Conservation (phyloP, 2,797 vertebrate species). For the Bucorvus abyssinicus region DNA sequence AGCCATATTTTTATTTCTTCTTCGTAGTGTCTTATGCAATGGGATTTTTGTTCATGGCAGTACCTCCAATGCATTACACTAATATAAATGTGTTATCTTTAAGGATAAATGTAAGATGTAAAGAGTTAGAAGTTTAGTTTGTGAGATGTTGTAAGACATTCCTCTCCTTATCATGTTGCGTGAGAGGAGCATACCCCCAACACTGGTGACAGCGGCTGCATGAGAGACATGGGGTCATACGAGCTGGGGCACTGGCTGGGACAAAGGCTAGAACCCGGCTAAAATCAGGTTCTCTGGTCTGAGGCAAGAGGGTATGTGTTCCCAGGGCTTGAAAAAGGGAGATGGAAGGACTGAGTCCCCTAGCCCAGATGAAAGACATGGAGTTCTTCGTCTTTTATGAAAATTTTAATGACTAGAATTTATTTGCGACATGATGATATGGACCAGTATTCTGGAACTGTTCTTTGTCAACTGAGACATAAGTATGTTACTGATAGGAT, state of each 20-base stretch:
- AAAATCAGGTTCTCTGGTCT: background rate
- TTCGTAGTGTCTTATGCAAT: background rate
- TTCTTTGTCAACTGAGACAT: background rate
- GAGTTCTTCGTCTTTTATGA: background rate
- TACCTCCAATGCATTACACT: background rate
- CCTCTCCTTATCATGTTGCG: background rate
- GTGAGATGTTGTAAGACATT: background rate
- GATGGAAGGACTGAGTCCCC: background rate
- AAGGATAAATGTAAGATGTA: background rate
- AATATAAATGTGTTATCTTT: background rate
- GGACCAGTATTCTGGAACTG: background rate
- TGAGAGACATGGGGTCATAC: rapidly evolving
- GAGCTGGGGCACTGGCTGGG: background rate
- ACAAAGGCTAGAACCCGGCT: background rate
- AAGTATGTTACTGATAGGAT: background rate
- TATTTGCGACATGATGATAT: background rate
- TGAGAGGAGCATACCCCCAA: rapidly evolving
- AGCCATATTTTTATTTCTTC: background rate
- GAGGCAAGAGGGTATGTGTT: background rate
- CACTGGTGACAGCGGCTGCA: background rate
- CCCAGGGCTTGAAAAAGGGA: background rate
- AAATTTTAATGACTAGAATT: background rate
- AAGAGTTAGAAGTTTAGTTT: background rate
- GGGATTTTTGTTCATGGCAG: background rate
- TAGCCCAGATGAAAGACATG: background rate